Evolutionary conservation across 2,797 vertebrate species (phyloP).

Genomic region (Molossus molossus): DNA sequence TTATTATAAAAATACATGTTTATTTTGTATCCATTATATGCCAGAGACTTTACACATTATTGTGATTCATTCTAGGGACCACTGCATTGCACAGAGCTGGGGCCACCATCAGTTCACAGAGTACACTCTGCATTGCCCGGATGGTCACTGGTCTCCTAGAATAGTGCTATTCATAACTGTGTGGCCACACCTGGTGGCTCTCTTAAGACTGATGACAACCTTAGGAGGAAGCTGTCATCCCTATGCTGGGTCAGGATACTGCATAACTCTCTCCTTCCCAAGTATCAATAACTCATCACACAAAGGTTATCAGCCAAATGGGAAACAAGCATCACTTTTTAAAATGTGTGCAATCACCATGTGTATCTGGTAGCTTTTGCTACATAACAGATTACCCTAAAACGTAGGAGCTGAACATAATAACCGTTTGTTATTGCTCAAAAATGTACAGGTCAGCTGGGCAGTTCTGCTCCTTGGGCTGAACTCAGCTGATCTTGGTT

Average conservation of each 20-base stretch:
- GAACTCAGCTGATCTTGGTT: neutral
- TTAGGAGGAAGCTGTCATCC: neutral
- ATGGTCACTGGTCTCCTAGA: neutral
- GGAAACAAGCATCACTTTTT: neutral
- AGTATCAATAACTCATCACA: neutral
- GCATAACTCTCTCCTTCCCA: neutral
- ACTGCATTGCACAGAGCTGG: neutral
- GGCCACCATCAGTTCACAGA: neutral
- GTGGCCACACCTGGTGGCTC: neutral
- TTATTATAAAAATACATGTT: slow-evolving; percentile 57
- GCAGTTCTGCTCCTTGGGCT: neutral
- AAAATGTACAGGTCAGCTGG: neutral
- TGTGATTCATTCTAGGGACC: neutral
- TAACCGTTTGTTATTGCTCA: neutral
- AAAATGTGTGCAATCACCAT: neutral
- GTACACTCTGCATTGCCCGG: neutral
- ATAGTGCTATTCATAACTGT: neutral
- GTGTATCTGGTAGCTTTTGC: neutral
- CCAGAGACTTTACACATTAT: slow-evolving; percentile 22
- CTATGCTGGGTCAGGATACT: neutral
- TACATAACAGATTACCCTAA: neutral
- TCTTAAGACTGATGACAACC: neutral
- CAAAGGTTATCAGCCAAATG: neutral
- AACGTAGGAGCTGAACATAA: neutral
- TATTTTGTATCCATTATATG: slow-evolving; percentile 31